These are phyloP conservation scores for Quiscalus mexicanus DNA, from an alignment of 2,113 vertebrate genomes.

Conservation along the genomic window DNA sequence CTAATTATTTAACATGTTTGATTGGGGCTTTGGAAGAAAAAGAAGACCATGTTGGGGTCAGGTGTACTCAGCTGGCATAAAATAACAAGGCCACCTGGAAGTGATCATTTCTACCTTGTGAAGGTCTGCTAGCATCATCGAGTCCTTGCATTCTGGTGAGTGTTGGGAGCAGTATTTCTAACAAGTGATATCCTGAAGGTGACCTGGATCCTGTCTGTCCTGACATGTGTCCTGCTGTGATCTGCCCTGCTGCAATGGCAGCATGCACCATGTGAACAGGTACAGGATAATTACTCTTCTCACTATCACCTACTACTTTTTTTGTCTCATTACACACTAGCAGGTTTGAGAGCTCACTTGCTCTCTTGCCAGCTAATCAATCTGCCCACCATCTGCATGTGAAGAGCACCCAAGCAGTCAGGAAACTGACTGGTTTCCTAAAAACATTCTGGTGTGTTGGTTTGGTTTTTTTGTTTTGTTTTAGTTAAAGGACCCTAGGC, in stretches of 20 bases:
- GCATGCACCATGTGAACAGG: neutral
- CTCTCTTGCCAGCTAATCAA: neutral
- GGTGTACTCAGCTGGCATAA: neutral
- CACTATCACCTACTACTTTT: neutral
- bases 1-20: neutral
- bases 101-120: neutral
- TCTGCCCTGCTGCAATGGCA: neutral
- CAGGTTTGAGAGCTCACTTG: neutral
- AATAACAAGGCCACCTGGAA: neutral
- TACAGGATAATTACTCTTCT: neutral
- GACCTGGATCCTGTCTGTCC: neutral
- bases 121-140: neutral
- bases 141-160: neutral
- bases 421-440: neutral
- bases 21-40: neutral
- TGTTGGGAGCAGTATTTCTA: neutral
- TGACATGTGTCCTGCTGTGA: neutral
- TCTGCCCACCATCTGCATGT: neutral
- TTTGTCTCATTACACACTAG: neutral
- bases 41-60: neutral
- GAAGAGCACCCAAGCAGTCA: neutral
- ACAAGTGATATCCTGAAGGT: neutral
- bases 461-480: neutral
- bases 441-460: neutral
- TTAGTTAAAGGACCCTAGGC: neutral